phyloP scores from a whole-genome alignment of 2,888 invertebrate species.

The Drosophila anomalata region DNA sequence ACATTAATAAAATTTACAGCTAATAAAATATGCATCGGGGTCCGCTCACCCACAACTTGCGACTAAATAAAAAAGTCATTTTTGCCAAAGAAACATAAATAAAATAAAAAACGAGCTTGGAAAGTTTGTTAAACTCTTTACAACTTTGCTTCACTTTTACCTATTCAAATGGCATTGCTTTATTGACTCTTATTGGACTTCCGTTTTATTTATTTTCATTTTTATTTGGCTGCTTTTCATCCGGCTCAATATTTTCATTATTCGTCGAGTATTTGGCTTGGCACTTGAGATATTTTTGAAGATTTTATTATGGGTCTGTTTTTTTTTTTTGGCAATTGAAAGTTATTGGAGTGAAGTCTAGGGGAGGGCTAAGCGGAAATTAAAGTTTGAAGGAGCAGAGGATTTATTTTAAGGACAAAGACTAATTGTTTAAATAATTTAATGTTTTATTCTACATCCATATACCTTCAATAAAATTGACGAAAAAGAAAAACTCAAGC shows the following conservation, averaged over 20 bases:
- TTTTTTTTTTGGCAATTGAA: conserved; percentile 30
- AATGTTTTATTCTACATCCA: neutral
- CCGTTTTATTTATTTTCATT: conserved; percentile 41
- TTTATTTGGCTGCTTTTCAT: conserved; percentile 28
- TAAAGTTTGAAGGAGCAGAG: neutral
- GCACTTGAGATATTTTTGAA: conserved; percentile 38
- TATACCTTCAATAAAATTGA: neutral
- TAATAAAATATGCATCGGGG: conserved; percentile 77
- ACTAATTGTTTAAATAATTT: neutral
- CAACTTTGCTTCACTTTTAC: conserved; percentile 39
- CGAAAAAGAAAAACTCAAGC: conserved; percentile 19
- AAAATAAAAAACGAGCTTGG: conserved; percentile 15
- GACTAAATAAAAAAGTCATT: conserved; percentile 11
- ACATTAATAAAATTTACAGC: conserved; percentile 80
- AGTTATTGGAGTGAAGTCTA: neutral
- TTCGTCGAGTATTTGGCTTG: conserved; percentile 45
- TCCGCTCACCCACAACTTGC: conserved; percentile 62
- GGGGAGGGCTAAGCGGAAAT: conserved; percentile 1
- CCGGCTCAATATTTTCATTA: conserved; percentile 45
- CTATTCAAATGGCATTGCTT: conserved; percentile 27
- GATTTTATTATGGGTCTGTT: conserved; percentile 26
- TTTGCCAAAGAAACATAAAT: neutral
- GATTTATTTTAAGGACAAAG: neutral
- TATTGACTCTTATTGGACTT: conserved; percentile 38
- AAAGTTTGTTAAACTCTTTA: conserved; percentile 33